Conservation (phyloP, 2,797 vertebrate genomes). For the Mareca penelope region DNA sequence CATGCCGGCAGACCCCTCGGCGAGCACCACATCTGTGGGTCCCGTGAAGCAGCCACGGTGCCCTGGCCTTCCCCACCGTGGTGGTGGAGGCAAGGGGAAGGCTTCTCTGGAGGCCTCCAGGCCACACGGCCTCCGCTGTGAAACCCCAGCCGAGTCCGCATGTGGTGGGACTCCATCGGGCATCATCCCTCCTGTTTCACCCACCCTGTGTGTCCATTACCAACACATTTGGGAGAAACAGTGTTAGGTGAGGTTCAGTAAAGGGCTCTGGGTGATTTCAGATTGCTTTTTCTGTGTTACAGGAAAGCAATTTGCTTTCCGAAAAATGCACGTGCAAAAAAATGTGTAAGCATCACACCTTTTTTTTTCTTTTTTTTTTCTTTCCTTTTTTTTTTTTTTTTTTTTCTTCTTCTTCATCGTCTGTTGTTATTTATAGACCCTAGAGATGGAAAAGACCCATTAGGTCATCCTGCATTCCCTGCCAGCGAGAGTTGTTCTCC, state of each 20-base stretch:
- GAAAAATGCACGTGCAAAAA: not conserved
- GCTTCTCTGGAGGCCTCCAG: not conserved
- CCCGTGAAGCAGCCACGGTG: fast-evolving
- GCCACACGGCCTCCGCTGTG: fast-evolving
- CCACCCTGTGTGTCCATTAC: fast-evolving
- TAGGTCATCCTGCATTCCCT: not conserved
- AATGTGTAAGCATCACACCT: not conserved
- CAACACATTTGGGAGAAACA: not conserved
- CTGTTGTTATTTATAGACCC: slow-evolving; percentile 17
- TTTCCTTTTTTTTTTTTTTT: not conserved
- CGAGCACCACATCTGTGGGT: fast-evolving
- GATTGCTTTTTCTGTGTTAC: not conserved
- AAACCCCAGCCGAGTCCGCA: not conserved
- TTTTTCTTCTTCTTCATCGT: not conserved
- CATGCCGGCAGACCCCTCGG: too few species aligned
- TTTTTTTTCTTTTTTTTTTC: not conserved
- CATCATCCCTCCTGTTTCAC: not conserved
- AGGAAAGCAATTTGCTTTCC: not conserved
- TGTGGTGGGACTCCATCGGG: not conserved
- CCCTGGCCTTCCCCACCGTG: fast-evolving
- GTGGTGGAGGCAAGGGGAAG: not conserved
- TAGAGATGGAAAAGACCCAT: slow-evolving; percentile 21
- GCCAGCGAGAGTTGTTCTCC: not conserved
- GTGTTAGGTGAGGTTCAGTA: not conserved
- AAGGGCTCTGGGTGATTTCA: not conserved